These are phyloP conservation scores for Periphyllus acericola DNA, from an alignment of 2,888 invertebrate genomes.

Conservation along the genomic window DNA sequence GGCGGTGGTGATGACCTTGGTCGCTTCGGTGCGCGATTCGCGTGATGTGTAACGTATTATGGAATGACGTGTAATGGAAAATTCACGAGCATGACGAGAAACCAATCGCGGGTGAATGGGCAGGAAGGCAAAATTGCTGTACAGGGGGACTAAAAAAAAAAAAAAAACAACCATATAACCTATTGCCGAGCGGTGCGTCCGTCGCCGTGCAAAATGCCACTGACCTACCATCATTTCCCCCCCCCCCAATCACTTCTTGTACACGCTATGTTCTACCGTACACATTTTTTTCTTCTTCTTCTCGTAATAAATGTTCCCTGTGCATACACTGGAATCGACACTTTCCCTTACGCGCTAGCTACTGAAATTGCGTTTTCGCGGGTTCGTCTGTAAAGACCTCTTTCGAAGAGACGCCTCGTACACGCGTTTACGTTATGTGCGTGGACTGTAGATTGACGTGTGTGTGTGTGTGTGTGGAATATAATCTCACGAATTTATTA, in stretches of 20 bases:
- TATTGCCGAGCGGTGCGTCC: not conserved
- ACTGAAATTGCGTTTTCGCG: not conserved
- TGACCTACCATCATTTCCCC: slow-evolving; percentile 43
- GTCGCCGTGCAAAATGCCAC: slow-evolving; percentile 7
- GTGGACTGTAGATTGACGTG: no score
- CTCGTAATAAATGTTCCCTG: not conserved
- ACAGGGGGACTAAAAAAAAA: not conserved
- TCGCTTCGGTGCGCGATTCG: slow-evolving; percentile 1
- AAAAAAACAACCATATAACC: slow-evolving; percentile 35
- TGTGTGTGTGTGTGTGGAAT: not conserved
- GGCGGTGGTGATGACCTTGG: slow-evolving; percentile 35
- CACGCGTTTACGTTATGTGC: not conserved
- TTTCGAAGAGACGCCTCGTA: not conserved
- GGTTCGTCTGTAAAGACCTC: not conserved
- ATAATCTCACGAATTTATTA: not conserved
- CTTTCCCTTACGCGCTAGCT: not conserved
- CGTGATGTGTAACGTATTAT: slow-evolving; percentile 19
- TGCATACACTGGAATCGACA: not conserved
- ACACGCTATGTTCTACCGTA: not conserved
- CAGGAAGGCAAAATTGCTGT: slow-evolving; percentile 39
- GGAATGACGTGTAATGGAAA: slow-evolving; percentile 43
- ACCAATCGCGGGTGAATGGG: slow-evolving; percentile 44
- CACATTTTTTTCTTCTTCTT: not conserved
- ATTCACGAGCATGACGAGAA: slow-evolving; percentile 49
- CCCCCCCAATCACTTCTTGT: not conserved